Evolutionary conservation across 1,140 invertebrate species (phyloP).

Genomic region (Lordiphosa clarofinis): DNA sequence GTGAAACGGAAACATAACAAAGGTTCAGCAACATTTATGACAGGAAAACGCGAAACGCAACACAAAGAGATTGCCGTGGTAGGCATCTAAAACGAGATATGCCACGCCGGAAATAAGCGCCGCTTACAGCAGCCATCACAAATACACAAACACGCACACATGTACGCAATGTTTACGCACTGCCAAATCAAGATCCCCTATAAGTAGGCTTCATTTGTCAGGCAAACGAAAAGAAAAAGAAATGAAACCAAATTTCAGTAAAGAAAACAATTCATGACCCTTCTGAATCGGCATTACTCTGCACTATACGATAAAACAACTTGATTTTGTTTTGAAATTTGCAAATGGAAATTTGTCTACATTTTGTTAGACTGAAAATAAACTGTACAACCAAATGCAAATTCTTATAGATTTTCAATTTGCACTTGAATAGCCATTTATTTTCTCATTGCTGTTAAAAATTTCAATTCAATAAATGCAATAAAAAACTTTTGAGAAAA

Average conservation of each 20-base stretch:
- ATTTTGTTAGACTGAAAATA: too few relatives aligned
- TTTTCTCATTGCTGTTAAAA: too few relatives aligned
- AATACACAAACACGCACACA: constrained; percentile 5
- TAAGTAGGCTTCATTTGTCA: constrained; percentile 72
- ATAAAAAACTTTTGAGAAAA: too few relatives aligned
- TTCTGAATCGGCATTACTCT: neutral
- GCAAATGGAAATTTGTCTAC: too few relatives aligned
- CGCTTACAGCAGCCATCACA: constrained; percentile 44
- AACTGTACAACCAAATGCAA: too few relatives aligned
- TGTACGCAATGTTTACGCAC: constrained; percentile 55
- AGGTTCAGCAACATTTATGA: constrained; percentile 75
- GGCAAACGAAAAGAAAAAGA: constrained; percentile 32
- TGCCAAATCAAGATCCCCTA: constrained; percentile 66
- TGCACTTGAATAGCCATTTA: too few relatives aligned
- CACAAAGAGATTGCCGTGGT: constrained; percentile 73
- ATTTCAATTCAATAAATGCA: too few relatives aligned
- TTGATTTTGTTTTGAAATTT: too few relatives aligned
- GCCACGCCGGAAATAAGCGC: constrained; percentile 71
- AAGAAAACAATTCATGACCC: neutral
- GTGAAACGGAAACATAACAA: constrained; percentile 77
- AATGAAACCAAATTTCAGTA: neutral
- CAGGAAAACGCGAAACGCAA: constrained; percentile 73
- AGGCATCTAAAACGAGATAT: constrained; percentile 76
- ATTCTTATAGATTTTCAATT: too few relatives aligned
- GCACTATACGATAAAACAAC: too few relatives aligned